Evolutionary conservation across 2,888 invertebrate genomes (phyloP).

Genomic region (Eupithecia pulchellata): DNA sequence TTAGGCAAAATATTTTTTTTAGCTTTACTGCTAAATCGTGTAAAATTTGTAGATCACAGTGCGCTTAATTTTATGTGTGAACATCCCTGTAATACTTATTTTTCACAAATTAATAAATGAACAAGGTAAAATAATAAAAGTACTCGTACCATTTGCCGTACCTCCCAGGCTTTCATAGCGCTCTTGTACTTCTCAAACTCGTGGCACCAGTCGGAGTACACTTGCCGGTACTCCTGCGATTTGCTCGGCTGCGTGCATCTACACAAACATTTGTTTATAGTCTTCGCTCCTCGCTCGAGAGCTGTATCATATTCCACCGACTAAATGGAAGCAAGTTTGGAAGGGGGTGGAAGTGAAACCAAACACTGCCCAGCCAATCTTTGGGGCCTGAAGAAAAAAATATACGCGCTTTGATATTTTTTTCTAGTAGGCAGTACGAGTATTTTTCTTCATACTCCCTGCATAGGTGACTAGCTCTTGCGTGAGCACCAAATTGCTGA

Average conservation of each 20-base stretch:
- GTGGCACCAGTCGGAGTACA: conserved; percentile 90
- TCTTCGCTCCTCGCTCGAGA: not conserved
- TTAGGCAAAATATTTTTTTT: too few relatives aligned
- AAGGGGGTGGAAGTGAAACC: not conserved
- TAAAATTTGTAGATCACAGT: too few relatives aligned
- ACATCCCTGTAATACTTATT: too few relatives aligned
- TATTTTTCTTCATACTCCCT: not conserved
- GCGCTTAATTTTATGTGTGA: too few relatives aligned
- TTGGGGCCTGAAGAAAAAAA: too few relatives aligned
- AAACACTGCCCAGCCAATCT: not conserved
- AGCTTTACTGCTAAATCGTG: too few relatives aligned
- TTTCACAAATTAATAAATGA: too few relatives aligned
- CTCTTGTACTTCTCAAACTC: conserved; percentile 89
- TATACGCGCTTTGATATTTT: not conserved
- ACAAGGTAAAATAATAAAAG: not conserved
- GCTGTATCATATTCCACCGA: too few relatives aligned
- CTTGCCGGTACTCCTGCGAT: conserved; percentile 86
- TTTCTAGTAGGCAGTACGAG: not conserved
- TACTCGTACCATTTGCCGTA: conserved; percentile 84
- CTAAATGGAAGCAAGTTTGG: too few relatives aligned
- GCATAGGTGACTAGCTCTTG: not conserved
- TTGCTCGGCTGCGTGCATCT: conserved; percentile 86
- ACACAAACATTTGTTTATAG: conserved; percentile 35
- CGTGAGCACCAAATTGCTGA: not conserved
- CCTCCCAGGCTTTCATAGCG: conserved; percentile 88